These are phyloP conservation scores for Salvelinus sp. DNA, from an alignment of 2,113 vertebrate genomes.

Conservation along the genomic window DNA sequence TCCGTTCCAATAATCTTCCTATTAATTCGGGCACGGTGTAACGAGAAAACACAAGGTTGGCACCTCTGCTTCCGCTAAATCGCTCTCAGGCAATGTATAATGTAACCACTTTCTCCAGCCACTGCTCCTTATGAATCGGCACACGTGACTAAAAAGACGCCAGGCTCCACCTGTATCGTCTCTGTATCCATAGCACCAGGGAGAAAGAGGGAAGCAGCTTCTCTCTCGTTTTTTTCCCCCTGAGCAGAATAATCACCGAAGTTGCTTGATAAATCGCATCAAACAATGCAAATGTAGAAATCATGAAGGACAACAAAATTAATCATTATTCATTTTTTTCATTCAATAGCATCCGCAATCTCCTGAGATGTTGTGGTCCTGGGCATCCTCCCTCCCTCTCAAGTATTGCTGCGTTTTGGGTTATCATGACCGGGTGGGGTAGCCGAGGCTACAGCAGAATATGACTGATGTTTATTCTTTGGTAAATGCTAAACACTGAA, in stretches of 20 bases:
- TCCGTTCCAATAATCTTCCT: neutral
- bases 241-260: neutral
- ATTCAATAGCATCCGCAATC: neutral
- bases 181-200: constrained; percentile 68
- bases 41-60: constrained; percentile 23
- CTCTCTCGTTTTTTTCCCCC: neutral
- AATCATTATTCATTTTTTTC: neutral
- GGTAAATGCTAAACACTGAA: too few relatives aligned
- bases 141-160: constrained; percentile 78
- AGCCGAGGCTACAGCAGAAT: too few relatives aligned
- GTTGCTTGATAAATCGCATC: neutral
- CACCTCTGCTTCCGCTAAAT: constrained; percentile 40
- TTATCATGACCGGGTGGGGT: too few relatives aligned
- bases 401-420: too few relatives aligned
- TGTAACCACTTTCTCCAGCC: constrained; percentile 61
- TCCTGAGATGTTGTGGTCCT: neutral
- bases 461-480: too few relatives aligned
- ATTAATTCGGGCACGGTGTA: neutral
- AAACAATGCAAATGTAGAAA: neutral
- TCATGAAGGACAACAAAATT: neutral
- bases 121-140: constrained; percentile 67
- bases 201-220: constrained; percentile 15
- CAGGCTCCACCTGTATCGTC: constrained; percentile 80
- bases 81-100: constrained; percentile 37
- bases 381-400: too few relatives aligned